Conservation (phyloP, 2,113 vertebrate genomes). For the Muntiacus reevesi region DNA sequence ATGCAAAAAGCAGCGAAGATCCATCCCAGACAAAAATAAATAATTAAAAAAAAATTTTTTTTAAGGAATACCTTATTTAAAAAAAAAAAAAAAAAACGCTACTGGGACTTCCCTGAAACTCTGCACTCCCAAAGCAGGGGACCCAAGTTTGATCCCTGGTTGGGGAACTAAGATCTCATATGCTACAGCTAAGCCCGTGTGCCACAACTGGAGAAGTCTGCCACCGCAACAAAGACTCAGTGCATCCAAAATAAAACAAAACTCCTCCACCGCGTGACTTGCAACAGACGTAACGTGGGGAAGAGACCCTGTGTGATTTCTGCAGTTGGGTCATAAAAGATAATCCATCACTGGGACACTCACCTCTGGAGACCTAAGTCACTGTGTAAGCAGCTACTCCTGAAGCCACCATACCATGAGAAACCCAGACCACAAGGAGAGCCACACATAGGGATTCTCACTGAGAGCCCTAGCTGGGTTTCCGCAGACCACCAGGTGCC, state of each 20-base stretch:
- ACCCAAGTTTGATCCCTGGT: neutral
- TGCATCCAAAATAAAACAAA: neutral
- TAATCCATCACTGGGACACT: neutral
- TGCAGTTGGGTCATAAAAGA: neutral
- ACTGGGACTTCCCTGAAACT: neutral
- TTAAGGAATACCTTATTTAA: neutral
- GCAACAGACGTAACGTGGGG: neutral
- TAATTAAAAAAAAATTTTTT: neutral
- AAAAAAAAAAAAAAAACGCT: neutral
- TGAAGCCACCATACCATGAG: neutral
- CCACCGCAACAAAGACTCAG: fast-evolving
- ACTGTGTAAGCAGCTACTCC: neutral
- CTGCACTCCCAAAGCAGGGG: neutral
- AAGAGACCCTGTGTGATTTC: neutral
- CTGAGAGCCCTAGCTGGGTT: neutral
- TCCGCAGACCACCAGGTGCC: neutral
- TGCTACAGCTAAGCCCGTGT: neutral
- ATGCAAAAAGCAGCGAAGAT: neutral
- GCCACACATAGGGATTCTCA: neutral
- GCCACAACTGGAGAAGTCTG: neutral
- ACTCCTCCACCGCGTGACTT: neutral
- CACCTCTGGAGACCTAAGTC: neutral
- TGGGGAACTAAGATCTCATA: neutral
- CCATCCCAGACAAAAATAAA: neutral
- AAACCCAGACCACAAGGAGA: neutral